phyloP scores from a whole-genome alignment of 2,888 invertebrate species.

The Noctua fimbriata region DNA sequence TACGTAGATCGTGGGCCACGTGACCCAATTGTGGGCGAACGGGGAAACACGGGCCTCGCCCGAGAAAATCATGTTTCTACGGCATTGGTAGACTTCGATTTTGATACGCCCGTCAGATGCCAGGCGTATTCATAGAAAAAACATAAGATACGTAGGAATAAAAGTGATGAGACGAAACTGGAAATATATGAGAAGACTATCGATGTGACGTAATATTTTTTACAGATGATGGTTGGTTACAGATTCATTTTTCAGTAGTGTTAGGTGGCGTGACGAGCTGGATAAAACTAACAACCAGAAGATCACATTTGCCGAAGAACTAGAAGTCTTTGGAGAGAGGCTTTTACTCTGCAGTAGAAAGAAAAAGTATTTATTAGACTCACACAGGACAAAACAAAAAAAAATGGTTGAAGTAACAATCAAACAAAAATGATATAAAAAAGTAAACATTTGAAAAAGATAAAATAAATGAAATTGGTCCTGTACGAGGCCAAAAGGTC shows the following conservation, averaged over 20 bases:
- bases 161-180: not conserved
- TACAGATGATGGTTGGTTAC: not conserved
- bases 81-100: conserved; percentile 36
- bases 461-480: no score
- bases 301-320: not conserved
- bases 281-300: not conserved
- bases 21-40: conserved; percentile 60
- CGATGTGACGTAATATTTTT: not conserved
- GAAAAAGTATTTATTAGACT: no score
- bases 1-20: conserved; percentile 41
- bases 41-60: conserved; percentile 40
- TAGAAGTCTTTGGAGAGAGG: not conserved
- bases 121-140: conserved; percentile 15
- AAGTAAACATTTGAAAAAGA: no score
- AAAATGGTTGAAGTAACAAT: no score
- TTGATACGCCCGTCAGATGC: conserved; percentile 37
- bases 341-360: not conserved
- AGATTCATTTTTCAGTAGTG: not conserved
- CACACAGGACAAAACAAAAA: no score
- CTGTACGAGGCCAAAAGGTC: no score
- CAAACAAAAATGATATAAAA: no score
- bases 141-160: not conserved
- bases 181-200: not conserved
- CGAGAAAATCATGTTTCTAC: conserved; percentile 50
- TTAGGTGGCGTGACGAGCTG: not conserved